Conservation (phyloP, 2,797 vertebrate species). For the Podargus strigoides region DNA sequence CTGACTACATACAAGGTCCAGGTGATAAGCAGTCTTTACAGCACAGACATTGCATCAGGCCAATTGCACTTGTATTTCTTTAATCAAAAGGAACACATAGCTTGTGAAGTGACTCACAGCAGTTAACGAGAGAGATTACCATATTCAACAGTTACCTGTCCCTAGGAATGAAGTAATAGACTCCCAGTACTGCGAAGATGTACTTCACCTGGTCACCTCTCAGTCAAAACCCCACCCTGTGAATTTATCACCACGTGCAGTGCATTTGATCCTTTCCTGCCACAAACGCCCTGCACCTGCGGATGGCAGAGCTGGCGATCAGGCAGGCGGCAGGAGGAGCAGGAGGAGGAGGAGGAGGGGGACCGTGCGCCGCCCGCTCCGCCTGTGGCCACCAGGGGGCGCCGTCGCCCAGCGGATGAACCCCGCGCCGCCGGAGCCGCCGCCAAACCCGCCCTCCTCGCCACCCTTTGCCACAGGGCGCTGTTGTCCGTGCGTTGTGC, state of each 20-base stretch:
- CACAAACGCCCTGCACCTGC: not conserved
- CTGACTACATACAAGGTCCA: not conserved
- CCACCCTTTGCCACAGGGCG: too few species aligned
- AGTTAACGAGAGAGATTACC: accelerated
- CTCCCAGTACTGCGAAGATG: accelerated
- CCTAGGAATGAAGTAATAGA: accelerated
- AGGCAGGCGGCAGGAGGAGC: too few species aligned
- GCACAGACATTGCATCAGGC: not conserved
- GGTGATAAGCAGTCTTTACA: not conserved
- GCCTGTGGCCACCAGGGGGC: not conserved
- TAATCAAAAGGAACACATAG: not conserved
- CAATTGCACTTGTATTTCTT: not conserved
- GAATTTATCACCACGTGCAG: not conserved
- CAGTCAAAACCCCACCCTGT: not conserved
- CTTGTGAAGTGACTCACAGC: accelerated
- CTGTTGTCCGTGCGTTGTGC: accelerated
- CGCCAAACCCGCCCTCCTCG: not conserved
- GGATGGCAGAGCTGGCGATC: not conserved
- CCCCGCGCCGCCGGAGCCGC: too few species aligned
- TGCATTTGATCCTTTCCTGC: not conserved
- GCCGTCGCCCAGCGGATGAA: not conserved
- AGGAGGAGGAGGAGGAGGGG: accelerated
- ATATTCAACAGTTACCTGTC: accelerated
- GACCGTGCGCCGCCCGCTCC: not conserved
- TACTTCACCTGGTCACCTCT: not conserved